Conservation (phyloP, 2,797 vertebrate species). For the Moxostoma hubbsi region DNA sequence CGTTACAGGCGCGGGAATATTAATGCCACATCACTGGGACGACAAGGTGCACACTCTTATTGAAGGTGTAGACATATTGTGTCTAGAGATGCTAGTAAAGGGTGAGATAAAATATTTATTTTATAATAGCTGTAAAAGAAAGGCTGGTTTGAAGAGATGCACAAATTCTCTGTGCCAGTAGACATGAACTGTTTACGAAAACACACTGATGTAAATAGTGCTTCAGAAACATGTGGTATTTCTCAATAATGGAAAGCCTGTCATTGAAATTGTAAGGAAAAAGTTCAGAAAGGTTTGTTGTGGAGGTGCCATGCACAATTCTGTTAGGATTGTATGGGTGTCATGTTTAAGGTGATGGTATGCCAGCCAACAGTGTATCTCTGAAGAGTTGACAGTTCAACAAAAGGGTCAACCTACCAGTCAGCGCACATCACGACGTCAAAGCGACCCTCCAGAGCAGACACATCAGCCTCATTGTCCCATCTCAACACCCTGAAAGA, state of each 20-base stretch:
- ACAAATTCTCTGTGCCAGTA: conserved; percentile 3
- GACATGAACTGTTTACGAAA: not conserved
- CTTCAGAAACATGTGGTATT: not conserved
- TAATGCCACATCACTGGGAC: conserved; percentile 79
- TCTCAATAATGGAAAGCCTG: not conserved
- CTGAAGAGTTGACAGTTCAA: conserved; percentile 24
- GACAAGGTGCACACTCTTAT: conserved; percentile 83
- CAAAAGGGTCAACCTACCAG: conserved; percentile 86
- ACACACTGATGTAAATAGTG: not conserved
- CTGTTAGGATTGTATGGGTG: not conserved
- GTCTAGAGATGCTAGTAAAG: conserved; percentile 66
- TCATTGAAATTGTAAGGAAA: conserved; percentile 8
- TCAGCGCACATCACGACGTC: conserved; percentile 98
- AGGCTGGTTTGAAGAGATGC: conserved; percentile 1
- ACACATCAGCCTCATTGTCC: conserved; percentile 95
- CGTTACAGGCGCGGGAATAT: conserved; percentile 88
- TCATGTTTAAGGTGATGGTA: not conserved
- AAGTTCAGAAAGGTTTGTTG: not conserved
- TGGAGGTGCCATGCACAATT: not conserved
- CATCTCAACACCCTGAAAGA: conserved; percentile 91
- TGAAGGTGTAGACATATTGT: conserved; percentile 84
- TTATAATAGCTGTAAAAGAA: conserved; percentile 15
- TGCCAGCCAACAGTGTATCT: conserved; percentile 2
- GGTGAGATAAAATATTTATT: conserved; percentile 55
- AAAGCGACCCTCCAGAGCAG: conserved; percentile 93